Base-by-base conservation (phyloP, 2,888 invertebrate species). In the Drosophila planitibia region DNA sequence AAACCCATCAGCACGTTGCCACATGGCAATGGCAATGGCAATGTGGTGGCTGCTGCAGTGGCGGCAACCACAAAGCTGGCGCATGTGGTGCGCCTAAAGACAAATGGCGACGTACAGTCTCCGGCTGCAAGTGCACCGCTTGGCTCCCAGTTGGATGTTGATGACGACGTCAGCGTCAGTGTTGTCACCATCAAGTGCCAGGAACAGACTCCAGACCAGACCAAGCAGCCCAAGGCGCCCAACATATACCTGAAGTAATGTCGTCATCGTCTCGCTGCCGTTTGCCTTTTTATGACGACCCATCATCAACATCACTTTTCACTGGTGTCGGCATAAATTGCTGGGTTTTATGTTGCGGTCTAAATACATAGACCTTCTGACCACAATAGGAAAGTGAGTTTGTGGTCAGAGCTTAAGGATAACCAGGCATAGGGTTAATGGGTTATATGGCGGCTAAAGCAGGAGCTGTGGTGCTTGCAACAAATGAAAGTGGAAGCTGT, bases 191-290 rank as follows among this genome's bases (percentile, higher is more conserved):
- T 83, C 57, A 83, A 74, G 76, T 90, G 79, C 63, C 82, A 68
- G 55, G 84, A 85, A 61, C 70, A 51, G 49, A 32, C 71, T 32
- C n/a, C 66, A 66, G 52, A 52, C 52, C 74, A 79, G 49, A 39
- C 70, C 57, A 64, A 70, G 39, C 76, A 75, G 52, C 60, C 70
- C 58, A 76, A 80, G 73, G 67, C 70, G 67, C 77, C 85, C 66
- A 80, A 83, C 75, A 85, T 85, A 70, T 90, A 83, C 71, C 65
- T 80, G 57, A 91, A 86, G 91, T 92, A 86, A 87, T 80, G 74
- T 76, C 59, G 76, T 39, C 54, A 71, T 73, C 62, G 72, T 39
- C 57, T 25, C 71, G 60, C 70, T 67, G 68, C 72, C 63, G 69
- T 79, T 79, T 62, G 53, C 61, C 68, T 72, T 68, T 72, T 76